Evolutionary conservation across 2,888 invertebrate genomes (phyloP), one percentile per base, ranked within the genome.

Genomic region (Scotopteryx bipunctaria): DNA sequence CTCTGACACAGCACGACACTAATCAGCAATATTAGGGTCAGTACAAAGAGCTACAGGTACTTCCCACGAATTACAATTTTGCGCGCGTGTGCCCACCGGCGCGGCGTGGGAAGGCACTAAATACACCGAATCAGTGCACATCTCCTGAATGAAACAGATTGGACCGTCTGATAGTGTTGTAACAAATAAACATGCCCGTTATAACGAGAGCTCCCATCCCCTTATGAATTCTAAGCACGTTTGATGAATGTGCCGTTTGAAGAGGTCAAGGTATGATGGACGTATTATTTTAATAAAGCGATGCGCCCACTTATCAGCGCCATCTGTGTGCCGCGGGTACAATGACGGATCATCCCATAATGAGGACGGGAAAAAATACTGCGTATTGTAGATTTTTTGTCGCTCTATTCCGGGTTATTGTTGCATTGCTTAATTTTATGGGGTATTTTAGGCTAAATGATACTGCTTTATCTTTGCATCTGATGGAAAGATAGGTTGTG

Each of bases 401-500:
- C 59, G 38, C 71, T 73, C 76, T 78, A 81, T 81, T 78, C 79
- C 78, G 73, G 78, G 71, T 78, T 77, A 84, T 89, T 89, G 87
- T 88, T 79, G 75, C 70, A 70, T 76, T 85, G 81, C 81, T 81
- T 84, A 83, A 87, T 87, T 86, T 87, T 80, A 83, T 85, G 80
- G 85, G 83, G 83, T 83, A 86, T 86, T 89, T 89, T 88, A 87
- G 83, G 87, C 88, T n/a, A 86, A 90, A 88, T 90, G 89, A 89
- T 86, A 89, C 79, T 83, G 81, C 81, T 81, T 85, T 88, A 89
- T 86, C 87, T 76, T 59, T 67, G 63, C 73, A 85, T 82, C 79
- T 73, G 76, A 79, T 83, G 66, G 57, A 64, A 63, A 72, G 74
- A 79, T 76, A 71, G 55, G 56, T 63, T 62, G 63, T 73, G 68